Evolutionary conservation across 2,888 invertebrate genomes (phyloP).

Genomic region (Lycocerus yunnanus): DNA sequence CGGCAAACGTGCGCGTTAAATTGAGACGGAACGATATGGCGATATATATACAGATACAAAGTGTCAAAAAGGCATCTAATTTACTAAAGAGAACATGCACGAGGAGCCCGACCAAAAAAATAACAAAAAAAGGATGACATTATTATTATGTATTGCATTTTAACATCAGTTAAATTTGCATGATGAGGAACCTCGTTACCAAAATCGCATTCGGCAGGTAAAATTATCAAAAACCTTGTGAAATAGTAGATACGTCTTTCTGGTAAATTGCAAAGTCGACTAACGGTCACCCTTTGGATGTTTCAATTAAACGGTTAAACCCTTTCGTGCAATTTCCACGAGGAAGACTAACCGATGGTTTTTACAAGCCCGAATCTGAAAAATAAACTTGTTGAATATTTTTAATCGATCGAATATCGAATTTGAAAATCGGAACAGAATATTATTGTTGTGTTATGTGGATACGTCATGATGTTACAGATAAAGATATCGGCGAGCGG

Average conservation of each 20-base stretch:
- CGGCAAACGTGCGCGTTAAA: not conserved
- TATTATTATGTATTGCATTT: constrained; percentile 37
- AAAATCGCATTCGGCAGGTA: constrained; percentile 9
- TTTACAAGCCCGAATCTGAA: too few species aligned
- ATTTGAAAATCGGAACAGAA: not conserved
- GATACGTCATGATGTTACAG: constrained; percentile 31
- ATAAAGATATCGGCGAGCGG: constrained; percentile 39
- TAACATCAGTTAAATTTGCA: constrained; percentile 29
- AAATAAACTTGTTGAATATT: not conserved
- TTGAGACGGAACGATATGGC: constrained; percentile 17
- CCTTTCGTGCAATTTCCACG: too few species aligned
- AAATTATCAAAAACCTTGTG: not conserved
- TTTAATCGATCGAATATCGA: not conserved
- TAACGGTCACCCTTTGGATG: not conserved
- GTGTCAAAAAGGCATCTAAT: constrained; percentile 32
- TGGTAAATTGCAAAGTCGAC: not conserved
- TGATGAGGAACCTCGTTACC: constrained; percentile 11
- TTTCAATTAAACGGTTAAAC: not conserved
- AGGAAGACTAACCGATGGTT: too few species aligned
- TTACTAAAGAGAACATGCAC: constrained; percentile 28
- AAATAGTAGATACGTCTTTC: too few species aligned
- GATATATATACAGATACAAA: constrained; percentile 17
- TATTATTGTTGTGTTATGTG: not conserved
- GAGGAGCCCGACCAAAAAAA: constrained; percentile 12
- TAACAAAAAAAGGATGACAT: constrained; percentile 34